Evolutionary conservation across 2,113 vertebrate genomes (phyloP), one percentile per base, ranked within the genome.

Genomic region (Grus americana): DNA sequence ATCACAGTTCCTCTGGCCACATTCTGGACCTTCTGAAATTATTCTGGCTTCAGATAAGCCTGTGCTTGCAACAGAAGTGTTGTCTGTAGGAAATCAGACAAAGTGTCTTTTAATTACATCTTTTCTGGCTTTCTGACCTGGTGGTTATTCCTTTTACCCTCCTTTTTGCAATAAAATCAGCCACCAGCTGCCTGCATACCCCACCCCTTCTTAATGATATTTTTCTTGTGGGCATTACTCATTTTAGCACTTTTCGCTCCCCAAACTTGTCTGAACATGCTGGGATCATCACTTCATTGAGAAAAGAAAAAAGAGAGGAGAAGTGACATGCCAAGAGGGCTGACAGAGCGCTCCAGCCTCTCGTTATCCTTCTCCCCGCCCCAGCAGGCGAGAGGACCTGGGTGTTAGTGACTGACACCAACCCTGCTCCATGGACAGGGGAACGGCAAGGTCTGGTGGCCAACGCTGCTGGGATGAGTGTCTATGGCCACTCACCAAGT

Each of bases 401-500:
- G 70, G 21, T 40, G 65, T 42, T 15, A 1, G 47, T 24, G 65
- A 9, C 6, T 3, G 32, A 29, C 15, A 32, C n/a, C 55, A n/a
- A 9, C 23, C 13, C 63, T 14, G 14, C 11, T 55, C 47, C n/a
- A 22, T 8, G 2, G 36, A 9, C 13, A 6, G n/a, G 3, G 14
- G 11, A 38, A 61, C 2, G 42, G 36, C 10, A 32, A 52, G 50
- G 5, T 23, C 40, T 12, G 49, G 12, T 6, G 3, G 0, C 4
- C 6, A 2, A 22, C 3, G 15, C 47, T 40, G 79, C 44, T 42
- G 78, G 46, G 61, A 19, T 6, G 22, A 46, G 26, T 0, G 17
- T n/a, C 21, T 49, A 11, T 6, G 21, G 40, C 10, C 40, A 49
- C 96, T 95, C 97, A 99, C 99, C 97, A 98, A 75, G 96, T 98